phyloP scores from a whole-genome alignment of 2,113 vertebrate species.

The Pomatostomus ruficeps region DNA sequence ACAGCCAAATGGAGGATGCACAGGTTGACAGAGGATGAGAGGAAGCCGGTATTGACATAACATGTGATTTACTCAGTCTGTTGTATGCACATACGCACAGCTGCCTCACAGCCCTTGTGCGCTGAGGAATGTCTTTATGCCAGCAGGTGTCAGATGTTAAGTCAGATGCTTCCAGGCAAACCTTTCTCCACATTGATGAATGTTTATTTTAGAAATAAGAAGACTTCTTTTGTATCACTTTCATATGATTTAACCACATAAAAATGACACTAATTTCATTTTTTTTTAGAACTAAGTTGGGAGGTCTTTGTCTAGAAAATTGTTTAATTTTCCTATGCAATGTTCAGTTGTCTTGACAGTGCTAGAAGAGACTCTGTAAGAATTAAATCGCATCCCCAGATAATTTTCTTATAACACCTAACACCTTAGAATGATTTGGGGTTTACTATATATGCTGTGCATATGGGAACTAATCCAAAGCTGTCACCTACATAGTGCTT shows the following conservation, averaged over 20 bases:
- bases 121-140: neutral
- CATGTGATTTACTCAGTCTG: neutral
- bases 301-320: neutral
- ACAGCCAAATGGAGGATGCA: neutral
- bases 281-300: neutral
- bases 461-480: neutral
- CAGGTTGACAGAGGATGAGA: neutral
- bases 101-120: neutral
- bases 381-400: neutral
- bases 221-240: neutral
- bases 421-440: neutral
- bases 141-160: neutral
- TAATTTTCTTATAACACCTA: neutral
- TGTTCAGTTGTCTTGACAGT: neutral
- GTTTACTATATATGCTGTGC: neutral
- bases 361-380: neutral
- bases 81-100: neutral
- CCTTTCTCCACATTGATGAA: neutral
- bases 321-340: neutral
- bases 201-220: conserved; percentile 1
- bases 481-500: neutral
- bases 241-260: neutral
- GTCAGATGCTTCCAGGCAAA: neutral
- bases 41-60: neutral
- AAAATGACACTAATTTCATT: neutral